Percentiles rank a stretch among this genome's conserved stretches.
phyloP scores from a whole-genome alignment of 2,888 invertebrate genomes.

The Heliconius charithonia region DNA sequence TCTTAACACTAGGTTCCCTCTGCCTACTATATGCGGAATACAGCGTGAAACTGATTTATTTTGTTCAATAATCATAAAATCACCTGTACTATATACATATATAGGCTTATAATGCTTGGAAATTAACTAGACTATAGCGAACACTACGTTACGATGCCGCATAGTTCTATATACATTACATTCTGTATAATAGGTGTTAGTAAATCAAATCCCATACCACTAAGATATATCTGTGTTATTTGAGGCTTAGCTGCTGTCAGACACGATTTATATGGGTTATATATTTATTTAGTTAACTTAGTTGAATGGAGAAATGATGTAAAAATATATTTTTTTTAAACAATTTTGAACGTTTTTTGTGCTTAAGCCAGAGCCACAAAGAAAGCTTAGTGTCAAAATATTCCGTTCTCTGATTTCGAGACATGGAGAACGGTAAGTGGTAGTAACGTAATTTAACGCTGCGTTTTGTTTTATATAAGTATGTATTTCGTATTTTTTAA shows the following conservation, averaged over 20 bases:
- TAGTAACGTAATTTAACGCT: too few relatives aligned
- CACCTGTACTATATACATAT: background rate
- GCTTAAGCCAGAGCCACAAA: too few relatives aligned
- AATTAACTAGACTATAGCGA: conserved; percentile 40
- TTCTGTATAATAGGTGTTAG: conserved; percentile 25
- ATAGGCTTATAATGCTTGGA: conserved; percentile 31
- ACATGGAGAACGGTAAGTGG: too few relatives aligned
- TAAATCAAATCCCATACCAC: conserved; percentile 26
- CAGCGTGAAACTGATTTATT: too few relatives aligned
- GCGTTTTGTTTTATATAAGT: too few relatives aligned
- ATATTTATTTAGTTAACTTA: background rate
- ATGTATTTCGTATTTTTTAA: too few relatives aligned
- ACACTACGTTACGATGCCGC: conserved; percentile 36
- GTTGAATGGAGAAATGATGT: background rate
- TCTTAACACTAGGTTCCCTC: too few relatives aligned
- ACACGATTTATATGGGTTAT: conserved; percentile 7
- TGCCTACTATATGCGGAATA: too few relatives aligned
- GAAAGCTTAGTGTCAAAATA: too few relatives aligned
- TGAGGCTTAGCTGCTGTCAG: conserved; percentile 17
- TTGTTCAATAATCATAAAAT: too few relatives aligned
- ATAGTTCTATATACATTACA: conserved; percentile 17
- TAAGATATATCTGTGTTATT: conserved; percentile 20
- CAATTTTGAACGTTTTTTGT: too few relatives aligned
- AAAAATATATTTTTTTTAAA: background rate
- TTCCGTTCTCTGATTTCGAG: too few relatives aligned